phyloP scores from a whole-genome alignment of 1,140 invertebrate species.

The Drosophila pachea region DNA sequence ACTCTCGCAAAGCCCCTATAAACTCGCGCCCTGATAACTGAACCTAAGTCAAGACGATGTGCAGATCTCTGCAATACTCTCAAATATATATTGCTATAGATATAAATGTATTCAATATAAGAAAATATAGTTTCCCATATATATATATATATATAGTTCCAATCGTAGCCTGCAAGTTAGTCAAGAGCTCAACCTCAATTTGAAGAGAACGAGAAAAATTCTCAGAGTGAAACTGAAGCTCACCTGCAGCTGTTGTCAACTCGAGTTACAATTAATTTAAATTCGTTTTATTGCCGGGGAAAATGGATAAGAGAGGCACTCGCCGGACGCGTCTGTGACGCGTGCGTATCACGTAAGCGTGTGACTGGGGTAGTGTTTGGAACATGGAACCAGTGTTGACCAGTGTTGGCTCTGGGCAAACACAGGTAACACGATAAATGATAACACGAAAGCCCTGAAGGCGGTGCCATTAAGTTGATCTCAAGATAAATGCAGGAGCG shows the following conservation, averaged over 20 bases:
- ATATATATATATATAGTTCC: no score
- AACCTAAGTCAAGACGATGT: no score
- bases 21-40: constrained; percentile 38
- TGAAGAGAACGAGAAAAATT: no score
- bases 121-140: no score
- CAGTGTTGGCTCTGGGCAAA: constrained; percentile 10
- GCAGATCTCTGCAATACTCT: no score
- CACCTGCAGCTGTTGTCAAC: neutral
- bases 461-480: constrained; percentile 26
- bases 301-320: constrained; percentile 14
- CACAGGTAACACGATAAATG: constrained; percentile 10
- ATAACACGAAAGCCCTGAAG: constrained; percentile 5
- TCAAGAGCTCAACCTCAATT: no score
- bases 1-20: constrained; percentile 29
- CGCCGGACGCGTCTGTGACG: neutral
- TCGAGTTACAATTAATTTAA: neutral
- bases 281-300: neutral
- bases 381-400: neutral
- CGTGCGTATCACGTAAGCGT: constrained; percentile 9
- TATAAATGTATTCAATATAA: no score
- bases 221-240: neutral
- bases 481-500: constrained; percentile 32
- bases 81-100: no score
- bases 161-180: no score
- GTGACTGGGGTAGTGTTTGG: neutral